These are phyloP conservation scores for Endomychus coccineus DNA, from an alignment of 2,888 invertebrate species.

Conservation along the genomic window DNA sequence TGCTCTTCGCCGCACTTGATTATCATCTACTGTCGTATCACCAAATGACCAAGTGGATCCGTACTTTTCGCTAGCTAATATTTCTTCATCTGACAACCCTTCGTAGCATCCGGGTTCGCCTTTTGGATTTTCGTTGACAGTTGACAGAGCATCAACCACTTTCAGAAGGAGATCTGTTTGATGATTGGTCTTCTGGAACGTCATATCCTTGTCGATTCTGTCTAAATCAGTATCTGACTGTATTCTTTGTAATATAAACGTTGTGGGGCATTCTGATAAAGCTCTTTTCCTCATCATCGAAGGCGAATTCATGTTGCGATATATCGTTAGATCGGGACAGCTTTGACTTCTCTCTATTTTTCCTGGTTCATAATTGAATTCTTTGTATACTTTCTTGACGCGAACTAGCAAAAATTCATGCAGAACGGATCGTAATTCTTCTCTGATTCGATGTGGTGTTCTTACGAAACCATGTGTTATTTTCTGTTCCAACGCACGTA, in stretches of 20 bases:
- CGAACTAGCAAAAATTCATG: conserved; percentile 71
- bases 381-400: conserved; percentile 67
- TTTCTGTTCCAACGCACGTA: conserved; percentile 68
- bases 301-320: conserved; percentile 45
- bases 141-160: conserved; percentile 71
- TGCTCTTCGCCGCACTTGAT: conserved; percentile 48
- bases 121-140: conserved; percentile 44
- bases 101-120: conserved; percentile 52
- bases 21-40: conserved; percentile 38
- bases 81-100: conserved; percentile 66
- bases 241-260: conserved; percentile 47
- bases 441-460: conserved; percentile 69
- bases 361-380: conserved; percentile 43
- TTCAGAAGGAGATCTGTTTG: conserved; percentile 69
- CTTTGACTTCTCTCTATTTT: conserved; percentile 52
- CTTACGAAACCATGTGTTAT: conserved; percentile 68
- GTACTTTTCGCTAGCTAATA: conserved; percentile 60
- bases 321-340: conserved; percentile 65
- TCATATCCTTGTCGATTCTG: conserved; percentile 69
- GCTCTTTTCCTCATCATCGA: conserved; percentile 45
- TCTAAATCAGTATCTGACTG: conserved; percentile 74
- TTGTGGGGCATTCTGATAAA: conserved; percentile 53
- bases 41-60: conserved; percentile 50
- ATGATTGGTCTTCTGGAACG: conserved; percentile 60
- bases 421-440: conserved; percentile 35